Evolutionary conservation across 1,140 invertebrate genomes (phyloP).

Genomic region (Heliothis subflexa): DNA sequence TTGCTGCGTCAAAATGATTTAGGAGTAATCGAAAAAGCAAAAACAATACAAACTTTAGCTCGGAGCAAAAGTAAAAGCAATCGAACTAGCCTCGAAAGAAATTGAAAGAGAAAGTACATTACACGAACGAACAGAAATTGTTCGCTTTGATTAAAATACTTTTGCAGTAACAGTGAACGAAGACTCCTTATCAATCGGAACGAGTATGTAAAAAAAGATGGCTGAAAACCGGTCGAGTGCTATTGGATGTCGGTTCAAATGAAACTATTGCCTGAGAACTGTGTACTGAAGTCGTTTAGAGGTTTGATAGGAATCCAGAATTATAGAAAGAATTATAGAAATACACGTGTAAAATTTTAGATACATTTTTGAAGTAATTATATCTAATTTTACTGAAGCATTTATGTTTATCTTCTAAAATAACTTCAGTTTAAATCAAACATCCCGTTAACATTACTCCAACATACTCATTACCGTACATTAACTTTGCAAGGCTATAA

Average conservation of each 20-base stretch:
- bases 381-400: not conserved
- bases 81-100: slow-evolving; percentile 56
- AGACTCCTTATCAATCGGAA: slow-evolving; percentile 40
- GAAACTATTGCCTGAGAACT: slow-evolving; percentile 5
- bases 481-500: slow-evolving; percentile 36
- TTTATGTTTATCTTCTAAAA: not conserved
- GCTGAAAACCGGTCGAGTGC: slow-evolving; percentile 25
- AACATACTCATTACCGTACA: slow-evolving; percentile 20
- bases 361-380: not conserved
- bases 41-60: slow-evolving; percentile 54
- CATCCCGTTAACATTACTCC: slow-evolving; percentile 23
- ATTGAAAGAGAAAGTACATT: slow-evolving; percentile 61
- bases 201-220: slow-evolving; percentile 42
- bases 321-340: not conserved
- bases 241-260: slow-evolving; percentile 9
- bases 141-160: slow-evolving; percentile 54
- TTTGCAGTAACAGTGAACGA: slow-evolving; percentile 20
- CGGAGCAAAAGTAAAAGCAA: slow-evolving; percentile 62
- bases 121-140: slow-evolving; percentile 46
- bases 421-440: not conserved
- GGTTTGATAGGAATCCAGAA: not conserved
- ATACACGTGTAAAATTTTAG: not conserved
- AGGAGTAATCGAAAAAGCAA: slow-evolving; percentile 51
- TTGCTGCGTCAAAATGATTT: slow-evolving; percentile 39
- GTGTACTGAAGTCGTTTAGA: not conserved